These are phyloP conservation scores for Siniperca undulata DNA, from an alignment of 2,797 vertebrate species.

Conservation along the genomic window DNA sequence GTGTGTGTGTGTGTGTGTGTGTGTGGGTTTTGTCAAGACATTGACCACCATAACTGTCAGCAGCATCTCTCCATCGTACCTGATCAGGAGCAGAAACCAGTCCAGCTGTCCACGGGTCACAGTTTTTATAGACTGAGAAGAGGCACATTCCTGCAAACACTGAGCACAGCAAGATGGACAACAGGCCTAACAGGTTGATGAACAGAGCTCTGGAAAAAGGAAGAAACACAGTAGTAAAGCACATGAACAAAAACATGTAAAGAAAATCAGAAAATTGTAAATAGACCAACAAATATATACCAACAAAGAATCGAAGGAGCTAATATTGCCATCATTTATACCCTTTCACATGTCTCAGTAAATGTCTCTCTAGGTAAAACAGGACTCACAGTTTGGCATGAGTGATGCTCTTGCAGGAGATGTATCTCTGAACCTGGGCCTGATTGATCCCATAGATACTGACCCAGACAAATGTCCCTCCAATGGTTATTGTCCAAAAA, in stretches of 20 bases:
- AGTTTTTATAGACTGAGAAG: conserved; percentile 92
- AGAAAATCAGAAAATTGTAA: no score
- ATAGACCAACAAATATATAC: neutral
- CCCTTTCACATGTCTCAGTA: accelerated
- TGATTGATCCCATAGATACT: conserved; percentile 94
- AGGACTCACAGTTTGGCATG: conserved; percentile 94
- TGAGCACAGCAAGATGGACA: conserved; percentile 86
- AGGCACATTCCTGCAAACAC: conserved; percentile 90
- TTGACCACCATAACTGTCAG: neutral
- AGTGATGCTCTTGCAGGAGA: conserved; percentile 92
- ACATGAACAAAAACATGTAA: neutral
- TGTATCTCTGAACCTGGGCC: conserved; percentile 96
- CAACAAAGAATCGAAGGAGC: neutral
- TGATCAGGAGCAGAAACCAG: conserved; percentile 90
- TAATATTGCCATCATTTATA: neutral
- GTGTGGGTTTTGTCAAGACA: neutral
- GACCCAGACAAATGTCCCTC: conserved; percentile 92
- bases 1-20: neutral
- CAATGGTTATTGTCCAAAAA: conserved; percentile 94
- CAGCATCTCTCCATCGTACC: conserved; percentile 75
- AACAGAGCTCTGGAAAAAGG: conserved; percentile 88
- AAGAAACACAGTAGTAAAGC: neutral
- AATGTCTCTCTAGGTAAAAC: neutral
- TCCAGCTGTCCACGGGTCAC: conserved; percentile 91
- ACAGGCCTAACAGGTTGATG: conserved; percentile 92